These are phyloP conservation scores for Callyntrura guangdongensis DNA, from an alignment of 2,888 invertebrate genomes.

Conservation along the genomic window DNA sequence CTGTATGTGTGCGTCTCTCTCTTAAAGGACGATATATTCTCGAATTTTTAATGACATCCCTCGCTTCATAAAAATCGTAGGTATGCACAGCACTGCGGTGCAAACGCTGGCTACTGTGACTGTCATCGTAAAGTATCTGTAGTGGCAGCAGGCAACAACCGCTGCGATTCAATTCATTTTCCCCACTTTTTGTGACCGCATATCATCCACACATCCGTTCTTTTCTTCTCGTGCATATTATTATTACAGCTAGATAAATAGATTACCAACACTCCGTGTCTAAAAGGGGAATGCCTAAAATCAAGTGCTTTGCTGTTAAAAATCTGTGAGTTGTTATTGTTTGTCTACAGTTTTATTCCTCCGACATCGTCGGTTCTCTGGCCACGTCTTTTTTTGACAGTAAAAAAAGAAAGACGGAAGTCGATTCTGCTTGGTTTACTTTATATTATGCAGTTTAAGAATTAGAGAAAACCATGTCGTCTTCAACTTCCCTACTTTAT, in stretches of 20 bases:
- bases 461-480: conserved; percentile 49
- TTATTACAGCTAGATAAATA: background rate
- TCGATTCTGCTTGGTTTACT: conserved; percentile 58
- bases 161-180: conserved; percentile 34
- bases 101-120: conserved; percentile 33
- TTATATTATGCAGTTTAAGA: conserved; percentile 8
- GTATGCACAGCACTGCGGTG: conserved; percentile 28
- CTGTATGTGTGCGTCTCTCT: too few species aligned
- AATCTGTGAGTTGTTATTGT: conserved; percentile 24
- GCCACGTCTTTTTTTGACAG: conserved; percentile 50
- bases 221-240: conserved; percentile 23
- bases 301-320: conserved; percentile 3
- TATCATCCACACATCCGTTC: conserved; percentile 49
- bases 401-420: conserved; percentile 70
- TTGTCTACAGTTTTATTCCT: background rate
- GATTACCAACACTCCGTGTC: background rate
- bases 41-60: conserved; percentile 55
- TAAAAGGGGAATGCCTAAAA: background rate
- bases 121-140: conserved; percentile 50
- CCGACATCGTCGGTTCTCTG: background rate
- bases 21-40: conserved; percentile 65
- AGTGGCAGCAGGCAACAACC: conserved; percentile 60
- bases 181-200: conserved; percentile 36
- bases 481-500: background rate
- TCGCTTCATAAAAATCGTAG: conserved; percentile 37